Conservation (phyloP, 2,888 invertebrate genomes). For the Abscondita cerata region DNA sequence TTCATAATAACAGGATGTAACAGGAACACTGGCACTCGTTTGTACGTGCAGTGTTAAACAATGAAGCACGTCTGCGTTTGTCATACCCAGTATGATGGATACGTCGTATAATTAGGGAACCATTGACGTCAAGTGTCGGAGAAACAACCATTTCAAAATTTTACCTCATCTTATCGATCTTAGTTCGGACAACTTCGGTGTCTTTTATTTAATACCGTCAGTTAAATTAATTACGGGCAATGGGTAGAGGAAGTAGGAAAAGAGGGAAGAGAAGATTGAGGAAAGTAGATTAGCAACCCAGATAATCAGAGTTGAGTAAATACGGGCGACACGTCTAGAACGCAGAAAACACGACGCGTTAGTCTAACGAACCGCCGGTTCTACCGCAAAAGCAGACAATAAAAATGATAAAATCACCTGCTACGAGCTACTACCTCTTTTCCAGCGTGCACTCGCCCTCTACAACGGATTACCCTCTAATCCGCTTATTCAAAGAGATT, state of each 20-base stretch:
- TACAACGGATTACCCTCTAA: slow-evolving; percentile 38
- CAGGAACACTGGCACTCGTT: slow-evolving; percentile 35
- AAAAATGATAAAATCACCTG: slow-evolving; percentile 46
- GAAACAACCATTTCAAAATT: no score
- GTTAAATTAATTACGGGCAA: slow-evolving; percentile 46
- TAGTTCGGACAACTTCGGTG: no score
- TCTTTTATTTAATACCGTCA: slow-evolving; percentile 37
- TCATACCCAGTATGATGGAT: slow-evolving; percentile 45
- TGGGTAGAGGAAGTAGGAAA: slow-evolving; percentile 35
- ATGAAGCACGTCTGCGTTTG: slow-evolving; percentile 43
- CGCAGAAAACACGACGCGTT: slow-evolving; percentile 31
- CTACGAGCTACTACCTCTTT: slow-evolving; percentile 33
- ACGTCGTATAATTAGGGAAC: slow-evolving; percentile 44
- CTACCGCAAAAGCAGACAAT: slow-evolving; percentile 39
- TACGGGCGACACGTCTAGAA: slow-evolving; percentile 46
- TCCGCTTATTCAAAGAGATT: slow-evolving; percentile 36
- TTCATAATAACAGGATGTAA: slow-evolving; percentile 36
- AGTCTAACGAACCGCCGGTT: slow-evolving; percentile 47
- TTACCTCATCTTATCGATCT: slow-evolving; percentile 8
- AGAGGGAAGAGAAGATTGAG: slow-evolving; percentile 42
- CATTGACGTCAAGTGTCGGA: slow-evolving; percentile 36
- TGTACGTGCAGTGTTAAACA: slow-evolving; percentile 39
- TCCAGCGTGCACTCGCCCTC: slow-evolving; percentile 24
- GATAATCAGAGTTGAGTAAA: slow-evolving; percentile 49
- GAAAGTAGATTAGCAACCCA: slow-evolving; percentile 48